Conservation (phyloP, 2,113 vertebrate species). For the Limanda limanda region DNA sequence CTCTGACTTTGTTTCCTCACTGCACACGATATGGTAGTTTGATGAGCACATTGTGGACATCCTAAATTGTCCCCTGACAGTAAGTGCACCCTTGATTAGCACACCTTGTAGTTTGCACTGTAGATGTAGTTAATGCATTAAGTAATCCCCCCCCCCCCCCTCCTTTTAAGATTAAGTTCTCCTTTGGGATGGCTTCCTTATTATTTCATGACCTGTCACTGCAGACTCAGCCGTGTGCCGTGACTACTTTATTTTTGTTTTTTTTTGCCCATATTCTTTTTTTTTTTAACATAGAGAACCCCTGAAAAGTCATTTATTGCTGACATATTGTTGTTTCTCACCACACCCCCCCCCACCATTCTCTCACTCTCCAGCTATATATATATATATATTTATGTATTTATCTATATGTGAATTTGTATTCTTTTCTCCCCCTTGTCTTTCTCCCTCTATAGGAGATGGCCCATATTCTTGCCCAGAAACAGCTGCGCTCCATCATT, state of each 20-base stretch:
- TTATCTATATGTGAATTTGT: not conserved
- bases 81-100: slow-evolving; percentile 81
- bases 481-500: slow-evolving; percentile 95
- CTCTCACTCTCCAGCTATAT: not conserved
- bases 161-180: slow-evolving; percentile 62
- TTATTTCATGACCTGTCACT: slow-evolving; percentile 14
- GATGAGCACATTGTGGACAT: slow-evolving; percentile 85
- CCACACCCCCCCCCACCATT: not conserved
- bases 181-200: slow-evolving; percentile 57
- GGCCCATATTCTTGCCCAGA: slow-evolving; percentile 97
- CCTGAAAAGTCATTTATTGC: not conserved
- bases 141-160: slow-evolving; percentile 1
- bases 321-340: slow-evolving; percentile 9
- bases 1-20: slow-evolving; percentile 74
- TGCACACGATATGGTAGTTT: slow-evolving; percentile 79
- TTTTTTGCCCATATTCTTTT: slow-evolving; percentile 41
- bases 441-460: slow-evolving; percentile 87
- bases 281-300: slow-evolving; percentile 15
- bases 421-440: slow-evolving; percentile 11
- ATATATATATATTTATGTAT: not conserved
- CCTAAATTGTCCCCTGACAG: slow-evolving; percentile 87
- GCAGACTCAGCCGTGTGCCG: slow-evolving; percentile 28
- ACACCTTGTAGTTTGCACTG: slow-evolving; percentile 70
- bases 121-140: slow-evolving; percentile 65
- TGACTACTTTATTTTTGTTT: slow-evolving; percentile 41